Base-by-base conservation (phyloP, 2,888 invertebrate species). In the Hoplodrina blanda region DNA sequence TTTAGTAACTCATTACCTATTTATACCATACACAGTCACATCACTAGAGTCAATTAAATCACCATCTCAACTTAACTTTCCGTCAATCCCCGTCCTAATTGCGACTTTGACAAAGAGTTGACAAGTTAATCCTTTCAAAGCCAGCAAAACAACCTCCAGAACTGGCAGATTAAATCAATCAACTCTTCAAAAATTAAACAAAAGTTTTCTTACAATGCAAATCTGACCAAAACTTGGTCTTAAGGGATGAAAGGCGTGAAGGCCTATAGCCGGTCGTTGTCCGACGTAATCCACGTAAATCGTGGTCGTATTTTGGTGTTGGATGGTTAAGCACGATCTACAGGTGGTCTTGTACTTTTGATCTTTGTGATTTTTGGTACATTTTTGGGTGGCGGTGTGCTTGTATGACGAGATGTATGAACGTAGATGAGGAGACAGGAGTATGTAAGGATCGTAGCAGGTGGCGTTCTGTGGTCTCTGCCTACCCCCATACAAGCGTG, bases 261-360 rank as follows among this genome's bases (percentile, higher is more conserved):
- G 68, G 52, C 56, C 74, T 74, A 69, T 80, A 65, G 78, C 80
- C 69, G 76, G 78, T 80, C 70, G 69, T 64, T 82, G 82, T 77
- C 76, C 75, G 64, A 20, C 63, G 65, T 84, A 84, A 84, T 83
- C 83, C 81, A 69, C 76, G 79, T 72, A 79, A 84, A 83, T 73
- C 83, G 70, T 72, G 73, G 69, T 53, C 78, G 67, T 74, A 78
- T 78, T 76, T 69, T 72, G 73, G 69, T 73, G 69, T 72, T 62
- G 69, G 57, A 69, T 62, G 59, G 81, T 70, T 78, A 81, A 83
- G 68, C 77, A 62, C 30, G 20, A 66, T 69, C 85, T 61, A 84
- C 84, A 84, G 83, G 84, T 84, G 79, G 49, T 19, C 33, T 19
- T 13, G 46, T 65, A 61, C 67, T 69, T 70, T 54, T 63, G 25